Percentiles rank a stretch among this genome's conserved stretches.
Conservation (phyloP, 2,797 vertebrate genomes). For the Bradypus variegatus region DNA sequence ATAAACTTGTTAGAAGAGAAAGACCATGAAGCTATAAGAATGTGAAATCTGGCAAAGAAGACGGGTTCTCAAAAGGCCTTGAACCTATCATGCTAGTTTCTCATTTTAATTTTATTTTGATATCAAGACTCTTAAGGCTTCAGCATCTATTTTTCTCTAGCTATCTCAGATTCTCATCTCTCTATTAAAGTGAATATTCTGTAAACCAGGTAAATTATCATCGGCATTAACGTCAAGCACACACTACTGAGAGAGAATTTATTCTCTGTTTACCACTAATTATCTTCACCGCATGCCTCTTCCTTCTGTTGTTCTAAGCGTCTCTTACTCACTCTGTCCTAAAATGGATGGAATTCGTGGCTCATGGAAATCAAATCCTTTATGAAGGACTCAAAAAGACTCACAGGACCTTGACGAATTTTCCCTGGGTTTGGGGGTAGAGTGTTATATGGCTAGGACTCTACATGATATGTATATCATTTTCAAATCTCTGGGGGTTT, state of each 20-base stretch:
- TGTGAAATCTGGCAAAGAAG: conserved; percentile 77
- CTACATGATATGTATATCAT: not conserved
- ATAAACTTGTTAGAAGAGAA: conserved; percentile 93
- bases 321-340: conserved; percentile 34
- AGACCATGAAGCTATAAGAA: conserved; percentile 85
- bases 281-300: conserved; percentile 58
- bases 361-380: conserved; percentile 45
- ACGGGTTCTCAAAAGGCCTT: conserved; percentile 42
- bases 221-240: conserved; percentile 64
- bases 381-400: conserved; percentile 43
- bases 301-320: conserved; percentile 44
- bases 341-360: conserved; percentile 39
- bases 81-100: conserved; percentile 62
- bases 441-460: not conserved
- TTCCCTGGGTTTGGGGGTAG: not conserved
- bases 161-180: conserved; percentile 57
- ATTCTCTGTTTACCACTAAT: conserved; percentile 72
- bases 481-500: not conserved
- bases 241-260: conserved; percentile 75
- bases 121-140: conserved; percentile 60
- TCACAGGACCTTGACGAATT: not conserved
- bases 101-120: conserved; percentile 62
- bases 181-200: conserved; percentile 60
- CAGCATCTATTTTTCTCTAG: conserved; percentile 52
- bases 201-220: conserved; percentile 63